Evolutionary conservation across 2,113 vertebrate genomes (phyloP).

Genomic region (Crotalus tigris): DNA sequence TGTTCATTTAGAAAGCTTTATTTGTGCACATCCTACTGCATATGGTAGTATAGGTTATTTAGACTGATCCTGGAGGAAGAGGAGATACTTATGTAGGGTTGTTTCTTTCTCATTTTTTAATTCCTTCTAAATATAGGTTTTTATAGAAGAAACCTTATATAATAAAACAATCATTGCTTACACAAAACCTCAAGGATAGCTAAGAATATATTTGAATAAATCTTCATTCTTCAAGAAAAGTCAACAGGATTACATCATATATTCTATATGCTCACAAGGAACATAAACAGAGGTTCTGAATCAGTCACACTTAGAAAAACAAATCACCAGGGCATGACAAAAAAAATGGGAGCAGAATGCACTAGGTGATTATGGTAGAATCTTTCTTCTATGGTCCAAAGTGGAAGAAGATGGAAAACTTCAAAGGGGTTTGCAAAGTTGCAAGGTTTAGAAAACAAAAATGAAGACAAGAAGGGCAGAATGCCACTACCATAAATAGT

Average conservation of each 20-base stretch:
- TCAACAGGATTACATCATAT: fast-evolving
- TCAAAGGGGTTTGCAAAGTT: conserved; percentile 17
- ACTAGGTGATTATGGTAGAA: neutral
- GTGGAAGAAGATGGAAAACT: conserved; percentile 27
- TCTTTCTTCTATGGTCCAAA: conserved; percentile 17
- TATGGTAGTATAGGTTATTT: neutral
- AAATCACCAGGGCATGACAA: neutral
- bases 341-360: neutral
- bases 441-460: conserved; percentile 24
- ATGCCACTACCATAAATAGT: neutral
- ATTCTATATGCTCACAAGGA: fast-evolving
- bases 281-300: neutral
- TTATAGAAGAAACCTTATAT: neutral
- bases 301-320: neutral
- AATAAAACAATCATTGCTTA: neutral
- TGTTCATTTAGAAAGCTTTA: neutral
- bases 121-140: neutral
- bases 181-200: neutral
- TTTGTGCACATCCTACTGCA: neutral
- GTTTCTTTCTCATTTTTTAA: neutral
- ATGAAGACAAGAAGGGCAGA: neutral
- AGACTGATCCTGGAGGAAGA: neutral
- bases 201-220: fast-evolving
- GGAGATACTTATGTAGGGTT: neutral
- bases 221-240: neutral